Evolutionary conservation across 2,797 vertebrate species (phyloP), one percentile per base, ranked within the genome.

Genomic region (Falco novaeseelandiae): DNA sequence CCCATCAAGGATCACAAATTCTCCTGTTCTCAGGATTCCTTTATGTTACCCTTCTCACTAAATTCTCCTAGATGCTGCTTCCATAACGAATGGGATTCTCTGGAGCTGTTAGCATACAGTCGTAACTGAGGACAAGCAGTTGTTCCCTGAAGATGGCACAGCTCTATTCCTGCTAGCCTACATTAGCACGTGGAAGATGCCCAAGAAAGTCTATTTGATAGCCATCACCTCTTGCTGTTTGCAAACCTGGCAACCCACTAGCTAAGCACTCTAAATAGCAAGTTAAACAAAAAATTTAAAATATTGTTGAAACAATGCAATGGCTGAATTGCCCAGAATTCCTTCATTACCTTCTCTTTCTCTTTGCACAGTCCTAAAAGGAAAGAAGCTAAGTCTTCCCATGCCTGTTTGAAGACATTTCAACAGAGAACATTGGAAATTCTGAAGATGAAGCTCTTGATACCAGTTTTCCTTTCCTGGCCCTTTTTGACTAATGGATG

Each of bases 351-450:
- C 15, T 93, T 62, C 46, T 89, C 71, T 78, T 82, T 87, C 74
- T 90, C 69, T 65, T 74, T 83, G 26, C 42, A 17, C 70, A 98
- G 98, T 98, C 69, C 97, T 98, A 63, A 98, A 98, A 94, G 98
- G 98, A 81, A 98, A 98, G 97, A 98, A 98, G 93, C 73, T 98
- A 87, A 98, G 98, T 57, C 98, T 98, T 57, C 98, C 98, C 36
- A 96, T 98, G 98, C 98, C 98, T 14, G 97, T 98, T 52, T 98
- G 98, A 98, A 77, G 70, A 90, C 12, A 6, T 9, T 36, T 32
- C 57, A 80, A 49, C 18, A 52, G 58, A 42, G 6, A 36, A 58
- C 0, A 0, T 29, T 87, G 87, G 78, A 22, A 81, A 40, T 32
- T 13, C 46, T 5, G 3, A 76, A 63, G 84, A 71, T 0, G 12